Evolutionary conservation across 2,797 vertebrate species (phyloP), one percentile per base, ranked within the genome.

Genomic region (Thaleichthys pacificus): DNA sequence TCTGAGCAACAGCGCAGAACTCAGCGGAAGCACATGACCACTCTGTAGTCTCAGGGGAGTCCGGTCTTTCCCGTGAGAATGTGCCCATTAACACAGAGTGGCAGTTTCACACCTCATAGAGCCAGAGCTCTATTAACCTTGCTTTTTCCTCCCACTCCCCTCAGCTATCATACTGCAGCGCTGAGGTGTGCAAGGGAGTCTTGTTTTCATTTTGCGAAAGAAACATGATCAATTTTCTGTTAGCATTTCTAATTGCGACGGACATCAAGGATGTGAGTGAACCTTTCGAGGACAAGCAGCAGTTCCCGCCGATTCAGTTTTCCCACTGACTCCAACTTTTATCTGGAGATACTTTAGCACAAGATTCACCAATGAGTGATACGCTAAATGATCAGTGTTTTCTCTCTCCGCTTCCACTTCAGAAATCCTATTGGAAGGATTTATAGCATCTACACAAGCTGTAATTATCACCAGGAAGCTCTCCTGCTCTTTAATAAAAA

Each of bases 391-490:
- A 47, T 56, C 17, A 56, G 65, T 76, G 69, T 76, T 77, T 57
- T 67, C 64, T 77, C 77, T 80, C 64, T 73, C 71, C 71, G 77
- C 71, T 84, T 67, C 77, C 68, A 82, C 73, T 61, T 80, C 56
- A 68, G 54, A 70, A 61, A 66, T 21, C 35, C 71, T 76, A 64
- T 71, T 72, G 75, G 63, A 62, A 71, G 72, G 73, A 82, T 80
- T 81, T 84, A 82, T 74, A 62, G 77, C 70, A 62, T 63, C 67
- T 77, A 66, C 78, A 76, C 79, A 76, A 67, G 75, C 82, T 87
- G 80, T 87, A 89, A 89, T 89, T 86, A 89, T 81, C 77, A 84
- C 83, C 82, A 87, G 83, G 87, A 90, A 88, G 80, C 83, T 79
- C 78, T 71, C 68, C 73, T 77, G 71, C 68, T 79, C 72, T 81